Evolutionary conservation across 2,797 vertebrate species (phyloP), one percentile per base, ranked within the genome.

Genomic region (Sciaenops ocellatus): DNA sequence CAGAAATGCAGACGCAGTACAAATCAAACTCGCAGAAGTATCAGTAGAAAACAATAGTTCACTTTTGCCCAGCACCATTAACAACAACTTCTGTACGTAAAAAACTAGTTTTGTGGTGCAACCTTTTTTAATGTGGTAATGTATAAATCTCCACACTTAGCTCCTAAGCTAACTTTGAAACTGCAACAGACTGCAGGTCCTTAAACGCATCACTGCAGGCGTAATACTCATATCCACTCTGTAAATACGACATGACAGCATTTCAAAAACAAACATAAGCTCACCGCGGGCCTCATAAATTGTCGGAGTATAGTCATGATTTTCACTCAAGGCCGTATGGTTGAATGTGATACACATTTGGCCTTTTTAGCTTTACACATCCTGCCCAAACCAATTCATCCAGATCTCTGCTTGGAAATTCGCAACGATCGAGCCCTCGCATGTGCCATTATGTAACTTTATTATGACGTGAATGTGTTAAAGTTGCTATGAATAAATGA

Each of bases 401-500:
- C 41, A 71, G 28, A 73, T 57, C 60, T 47, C 56, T 38, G n/a
- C 47, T 41, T 61, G 52, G 76, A 72, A 78, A 48, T 76, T 56
- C 72, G 30, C 61, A 75, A 55, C 76, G 76, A 84, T 68, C n/a
- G 30, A 62, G 54, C 42, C 47, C 65, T 80, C 0, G 15, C 54
- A 72, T 51, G 62, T 38, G 47, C 48, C 76, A 54, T 87, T 77
- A 83, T 46, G 66, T 69, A 76, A 64, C 67, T 51, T 46, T 56
- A 78, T 80, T 60, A 86, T 79, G 67, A 89, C 57, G 77, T 76
- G 66, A 84, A 85, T 15, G 73, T 73, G 85, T 72, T 65, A 75
- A 85, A 78, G 68, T 74, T 61, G 51, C 85, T 68, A 65, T 74
- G 82, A 83, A 83, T 76, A 86, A 72, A 66, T 78, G 61, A 80